Evolutionary conservation across 2,797 vertebrate species (phyloP).

Genomic region (Ctenopoma kingsleyae): DNA sequence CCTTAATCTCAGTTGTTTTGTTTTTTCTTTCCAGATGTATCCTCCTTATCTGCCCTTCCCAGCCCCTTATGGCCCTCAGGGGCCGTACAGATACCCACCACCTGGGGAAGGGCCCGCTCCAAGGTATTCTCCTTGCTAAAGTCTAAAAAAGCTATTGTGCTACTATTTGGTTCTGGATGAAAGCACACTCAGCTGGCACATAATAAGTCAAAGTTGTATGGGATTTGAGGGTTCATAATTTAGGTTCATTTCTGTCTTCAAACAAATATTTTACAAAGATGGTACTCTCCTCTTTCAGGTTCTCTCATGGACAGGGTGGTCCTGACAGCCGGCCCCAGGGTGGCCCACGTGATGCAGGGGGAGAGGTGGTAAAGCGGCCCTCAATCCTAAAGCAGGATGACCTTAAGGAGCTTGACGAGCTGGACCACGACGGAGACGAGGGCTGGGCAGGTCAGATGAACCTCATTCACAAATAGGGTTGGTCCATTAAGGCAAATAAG

Average conservation of each 20-base stretch:
- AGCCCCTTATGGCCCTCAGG: slow-evolving; percentile 91
- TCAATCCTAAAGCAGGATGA: slow-evolving; percentile 96
- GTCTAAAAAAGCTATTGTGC: background rate
- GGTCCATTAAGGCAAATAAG: too few species aligned
- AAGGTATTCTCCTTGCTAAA: slow-evolving; percentile 78
- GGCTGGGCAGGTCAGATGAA: slow-evolving; percentile 91
- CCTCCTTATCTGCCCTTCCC: slow-evolving; percentile 93
- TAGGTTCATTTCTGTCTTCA: background rate
- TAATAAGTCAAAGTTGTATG: background rate
- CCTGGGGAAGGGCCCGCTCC: slow-evolving; percentile 88
- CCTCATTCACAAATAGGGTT: background rate
- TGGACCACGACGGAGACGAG: slow-evolving; percentile 91
- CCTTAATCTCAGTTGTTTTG: background rate
- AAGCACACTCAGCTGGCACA: background rate
- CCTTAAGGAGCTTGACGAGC: slow-evolving; percentile 92
- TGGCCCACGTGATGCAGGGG: slow-evolving; percentile 82
- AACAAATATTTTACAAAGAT: too few species aligned
- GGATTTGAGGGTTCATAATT: background rate
- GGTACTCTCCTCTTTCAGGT: slow-evolving; percentile 73
- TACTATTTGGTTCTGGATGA: background rate
- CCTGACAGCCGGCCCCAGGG: slow-evolving; percentile 80
- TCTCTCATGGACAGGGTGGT: slow-evolving; percentile 86
- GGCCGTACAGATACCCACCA: slow-evolving; percentile 90
- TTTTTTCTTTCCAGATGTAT: slow-evolving; percentile 88
- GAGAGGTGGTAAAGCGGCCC: slow-evolving; percentile 91